Conservation (phyloP, 2,888 invertebrate species). For the Trachelus stipa region DNA sequence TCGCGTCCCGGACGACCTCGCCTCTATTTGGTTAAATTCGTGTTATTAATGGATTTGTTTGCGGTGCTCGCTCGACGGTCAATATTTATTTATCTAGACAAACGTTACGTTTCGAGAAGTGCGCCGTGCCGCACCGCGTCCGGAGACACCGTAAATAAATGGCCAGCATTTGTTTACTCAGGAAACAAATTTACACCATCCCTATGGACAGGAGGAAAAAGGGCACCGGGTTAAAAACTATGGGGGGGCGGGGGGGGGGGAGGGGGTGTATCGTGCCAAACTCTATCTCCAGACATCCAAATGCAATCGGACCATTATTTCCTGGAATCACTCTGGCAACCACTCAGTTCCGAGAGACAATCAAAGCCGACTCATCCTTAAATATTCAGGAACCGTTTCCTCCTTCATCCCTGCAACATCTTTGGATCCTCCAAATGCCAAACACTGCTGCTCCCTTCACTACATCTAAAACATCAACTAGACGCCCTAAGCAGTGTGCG, state of each 20-base stretch:
- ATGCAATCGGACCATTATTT: background rate
- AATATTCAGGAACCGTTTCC: background rate
- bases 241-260: no score
- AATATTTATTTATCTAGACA: conserved; percentile 59
- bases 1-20: conserved; percentile 20
- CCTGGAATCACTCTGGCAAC: background rate
- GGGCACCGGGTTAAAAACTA: background rate
- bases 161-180: conserved; percentile 49
- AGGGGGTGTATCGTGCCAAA: background rate
- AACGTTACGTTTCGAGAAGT: conserved; percentile 39
- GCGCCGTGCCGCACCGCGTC: conserved; percentile 18
- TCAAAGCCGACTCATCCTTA: background rate
- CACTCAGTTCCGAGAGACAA: background rate
- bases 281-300: background rate
- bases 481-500: background rate
- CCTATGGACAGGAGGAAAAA: background rate
- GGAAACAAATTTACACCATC: conserved; percentile 48
- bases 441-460: background rate
- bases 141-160: conserved; percentile 48
- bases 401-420: background rate
- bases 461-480: background rate
- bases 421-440: background rate
- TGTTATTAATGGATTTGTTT: conserved; percentile 63
- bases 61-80: conserved; percentile 52
- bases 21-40: conserved; percentile 48